Percentiles rank a stretch among this genome's conserved stretches.
Conservation (phyloP, 2,888 invertebrate species). For the Cremastinae sp. region DNA sequence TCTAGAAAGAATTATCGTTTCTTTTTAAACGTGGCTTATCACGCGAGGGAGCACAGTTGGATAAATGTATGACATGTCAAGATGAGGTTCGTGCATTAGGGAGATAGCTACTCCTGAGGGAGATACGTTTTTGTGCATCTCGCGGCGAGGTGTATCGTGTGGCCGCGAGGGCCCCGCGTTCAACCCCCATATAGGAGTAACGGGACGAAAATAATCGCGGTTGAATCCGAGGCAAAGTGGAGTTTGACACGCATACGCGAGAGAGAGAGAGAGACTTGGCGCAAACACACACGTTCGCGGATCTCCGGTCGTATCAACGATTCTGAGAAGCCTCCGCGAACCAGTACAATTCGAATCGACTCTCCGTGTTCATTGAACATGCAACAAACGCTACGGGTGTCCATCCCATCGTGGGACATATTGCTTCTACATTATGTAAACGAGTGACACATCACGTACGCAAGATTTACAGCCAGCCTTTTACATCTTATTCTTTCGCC, state of each 20-base stretch:
- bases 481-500: constrained; percentile 9
- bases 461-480: constrained; percentile 38
- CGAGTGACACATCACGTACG: constrained; percentile 50
- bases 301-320: constrained; percentile 49
- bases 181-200: constrained; percentile 22
- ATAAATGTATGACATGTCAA: not conserved
- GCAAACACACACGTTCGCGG: constrained; percentile 27
- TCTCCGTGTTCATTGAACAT: constrained; percentile 27
- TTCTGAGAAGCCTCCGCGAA: constrained; percentile 42
- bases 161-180: constrained; percentile 20
- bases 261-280: too few relatives aligned
- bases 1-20: not conserved
- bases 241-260: constrained; percentile 53
- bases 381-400: constrained; percentile 38
- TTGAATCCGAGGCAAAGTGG: constrained; percentile 49
- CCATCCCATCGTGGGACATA: constrained; percentile 36
- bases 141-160: constrained; percentile 32
- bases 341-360: constrained; percentile 35
- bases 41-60: not conserved
- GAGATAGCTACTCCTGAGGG: not conserved
- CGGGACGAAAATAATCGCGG: constrained; percentile 53
- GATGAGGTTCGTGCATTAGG: not conserved
- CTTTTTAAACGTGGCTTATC: not conserved
- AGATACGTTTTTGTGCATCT: constrained; percentile 40
- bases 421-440: constrained; percentile 58